These are phyloP conservation scores for Anoplolepis gracilipes DNA, from an alignment of 1,140 invertebrate species.

Conservation along the genomic window DNA sequence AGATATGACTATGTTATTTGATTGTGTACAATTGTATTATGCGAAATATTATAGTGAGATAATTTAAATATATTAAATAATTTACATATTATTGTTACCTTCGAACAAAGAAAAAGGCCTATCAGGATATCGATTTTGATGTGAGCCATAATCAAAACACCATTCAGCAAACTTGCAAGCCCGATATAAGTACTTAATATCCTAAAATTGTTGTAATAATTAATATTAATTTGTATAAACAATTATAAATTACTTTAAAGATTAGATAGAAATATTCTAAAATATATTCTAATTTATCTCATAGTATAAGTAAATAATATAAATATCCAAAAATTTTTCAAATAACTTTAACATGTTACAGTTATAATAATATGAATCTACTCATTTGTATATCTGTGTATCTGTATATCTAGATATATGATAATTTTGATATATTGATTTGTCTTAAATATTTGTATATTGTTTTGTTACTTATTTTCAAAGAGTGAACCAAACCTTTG, in stretches of 20 bases:
- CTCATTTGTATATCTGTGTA: too few species aligned
- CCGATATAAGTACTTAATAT: slow-evolving; percentile 90
- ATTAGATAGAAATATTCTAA: not conserved
- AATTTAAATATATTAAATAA: not conserved
- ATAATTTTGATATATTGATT: not conserved
- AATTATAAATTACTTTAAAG: not conserved
- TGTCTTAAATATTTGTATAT: not conserved
- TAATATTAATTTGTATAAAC: not conserved
- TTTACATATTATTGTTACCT: slow-evolving; percentile 86
- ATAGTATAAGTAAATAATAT: not conserved
- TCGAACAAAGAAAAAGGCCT: slow-evolving; percentile 94
- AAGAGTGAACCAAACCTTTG: slow-evolving; percentile 87
- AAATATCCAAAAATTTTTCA: not conserved
- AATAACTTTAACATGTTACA: not conserved
- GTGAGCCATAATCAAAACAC: slow-evolving; percentile 91
- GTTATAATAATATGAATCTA: not conserved
- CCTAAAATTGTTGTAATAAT: slow-evolving; percentile 82
- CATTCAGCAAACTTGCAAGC: slow-evolving; percentile 94
- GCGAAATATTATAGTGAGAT: slow-evolving; percentile 12
- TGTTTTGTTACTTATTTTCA: not conserved
- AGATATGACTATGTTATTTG: not conserved
- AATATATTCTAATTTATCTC: not conserved
- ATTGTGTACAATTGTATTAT: not conserved
- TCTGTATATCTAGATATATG: not conserved
- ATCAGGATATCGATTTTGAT: slow-evolving; percentile 90